Conservation (phyloP, 2,797 vertebrate species). For the Nothura maculosa region DNA sequence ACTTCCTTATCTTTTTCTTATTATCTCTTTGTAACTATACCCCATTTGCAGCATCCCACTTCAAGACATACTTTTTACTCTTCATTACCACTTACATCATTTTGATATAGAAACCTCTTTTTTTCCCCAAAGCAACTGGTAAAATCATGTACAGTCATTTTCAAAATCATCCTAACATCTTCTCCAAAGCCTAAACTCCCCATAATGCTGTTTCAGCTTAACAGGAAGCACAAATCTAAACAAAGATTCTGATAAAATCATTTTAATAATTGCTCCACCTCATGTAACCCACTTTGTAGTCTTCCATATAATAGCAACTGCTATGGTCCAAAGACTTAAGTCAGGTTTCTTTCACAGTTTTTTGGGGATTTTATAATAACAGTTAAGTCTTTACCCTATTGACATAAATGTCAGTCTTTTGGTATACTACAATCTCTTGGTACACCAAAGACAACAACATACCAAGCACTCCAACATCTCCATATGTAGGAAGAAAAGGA, state of each 20-base stretch:
- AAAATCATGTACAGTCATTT: neutral
- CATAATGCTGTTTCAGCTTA: neutral
- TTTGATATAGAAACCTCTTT: neutral
- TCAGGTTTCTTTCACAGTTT: neutral
- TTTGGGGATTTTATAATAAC: neutral
- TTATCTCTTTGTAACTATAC: neutral
- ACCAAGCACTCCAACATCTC: neutral
- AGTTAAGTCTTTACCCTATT: neutral
- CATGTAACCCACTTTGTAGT: neutral
- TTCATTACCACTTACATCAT: neutral
- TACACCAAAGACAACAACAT: too few relatives aligned
- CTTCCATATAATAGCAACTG: neutral
- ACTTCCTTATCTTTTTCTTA: neutral
- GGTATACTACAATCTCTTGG: too few relatives aligned
- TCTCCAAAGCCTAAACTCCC: neutral
- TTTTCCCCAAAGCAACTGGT: neutral
- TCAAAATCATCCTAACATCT: neutral
- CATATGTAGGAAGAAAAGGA: neutral
- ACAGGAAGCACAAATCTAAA: too few relatives aligned
- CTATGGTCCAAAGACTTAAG: neutral
- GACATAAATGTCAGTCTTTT: neutral
- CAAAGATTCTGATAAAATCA: neutral
- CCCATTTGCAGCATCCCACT: neutral
- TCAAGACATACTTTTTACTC: neutral
- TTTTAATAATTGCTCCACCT: neutral